Evolutionary conservation across 2,888 invertebrate genomes (phyloP).

Genomic region (Ophion costatus): DNA sequence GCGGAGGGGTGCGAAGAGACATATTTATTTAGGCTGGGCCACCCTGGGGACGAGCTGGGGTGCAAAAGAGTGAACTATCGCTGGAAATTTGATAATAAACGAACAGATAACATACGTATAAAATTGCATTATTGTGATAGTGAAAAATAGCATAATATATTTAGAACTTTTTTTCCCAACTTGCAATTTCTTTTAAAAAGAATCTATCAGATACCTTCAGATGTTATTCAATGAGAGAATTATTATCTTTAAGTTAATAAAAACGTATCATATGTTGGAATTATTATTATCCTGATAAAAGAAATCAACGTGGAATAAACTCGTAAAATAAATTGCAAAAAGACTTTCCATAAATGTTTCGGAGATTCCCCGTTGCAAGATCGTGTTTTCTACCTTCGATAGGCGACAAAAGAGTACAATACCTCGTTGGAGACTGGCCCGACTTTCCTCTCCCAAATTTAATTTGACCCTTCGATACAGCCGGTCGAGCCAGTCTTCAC

Average conservation of each 20-base stretch:
- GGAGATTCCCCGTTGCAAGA: background rate
- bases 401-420: constrained; percentile 6
- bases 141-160: too few species aligned
- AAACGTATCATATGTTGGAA: too few species aligned
- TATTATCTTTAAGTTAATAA: too few species aligned
- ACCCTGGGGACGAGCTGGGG: background rate
- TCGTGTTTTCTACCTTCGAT: background rate
- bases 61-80: background rate
- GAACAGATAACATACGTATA: background rate
- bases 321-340: background rate
- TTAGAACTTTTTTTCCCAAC: too few species aligned
- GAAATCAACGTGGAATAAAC: background rate
- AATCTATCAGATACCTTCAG: too few species aligned
- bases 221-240: too few species aligned
- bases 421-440: constrained; percentile 25
- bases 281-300: background rate
- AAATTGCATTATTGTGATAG: too few species aligned
- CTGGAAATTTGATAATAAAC: background rate
- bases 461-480: constrained; percentile 41
- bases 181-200: too few species aligned
- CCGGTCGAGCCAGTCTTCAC: constrained; percentile 7
- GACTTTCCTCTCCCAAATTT: constrained; percentile 42
- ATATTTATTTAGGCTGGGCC: background rate
- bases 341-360: too few species aligned
- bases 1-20: background rate